Conservation (phyloP, 2,113 vertebrate genomes). For the Drymodes brunneopygia region DNA sequence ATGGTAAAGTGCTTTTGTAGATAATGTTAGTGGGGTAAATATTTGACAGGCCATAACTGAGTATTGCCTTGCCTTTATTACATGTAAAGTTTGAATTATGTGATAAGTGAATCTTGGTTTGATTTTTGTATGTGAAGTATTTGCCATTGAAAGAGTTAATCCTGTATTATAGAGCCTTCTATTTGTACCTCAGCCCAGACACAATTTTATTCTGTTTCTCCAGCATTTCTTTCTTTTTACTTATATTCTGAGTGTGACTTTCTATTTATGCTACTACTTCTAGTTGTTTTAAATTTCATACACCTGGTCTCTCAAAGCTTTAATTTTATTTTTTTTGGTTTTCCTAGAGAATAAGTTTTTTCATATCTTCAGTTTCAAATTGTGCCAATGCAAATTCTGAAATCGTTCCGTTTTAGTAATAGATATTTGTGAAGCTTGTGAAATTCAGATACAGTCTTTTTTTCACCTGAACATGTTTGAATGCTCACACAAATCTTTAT, state of each 20-base stretch:
- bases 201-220: constrained; percentile 9
- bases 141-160: constrained; percentile 73
- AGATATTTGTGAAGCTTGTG: constrained; percentile 20
- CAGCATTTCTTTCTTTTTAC: constrained; percentile 10
- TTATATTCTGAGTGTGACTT: constrained; percentile 36
- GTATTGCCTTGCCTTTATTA: constrained; percentile 87
- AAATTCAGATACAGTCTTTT: background rate
- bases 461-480: constrained; percentile 24
- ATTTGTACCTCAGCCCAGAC: constrained; percentile 68
- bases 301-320: constrained; percentile 57
- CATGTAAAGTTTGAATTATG: constrained; percentile 74
- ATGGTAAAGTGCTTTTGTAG: constrained; percentile 88
- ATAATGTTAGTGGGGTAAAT: constrained; percentile 85
- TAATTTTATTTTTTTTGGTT: constrained; percentile 41
- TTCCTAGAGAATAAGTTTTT: background rate
- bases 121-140: constrained; percentile 74
- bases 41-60: constrained; percentile 85
- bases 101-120: constrained; percentile 68
- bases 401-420: background rate
- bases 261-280: constrained; percentile 62
- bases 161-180: constrained; percentile 62
- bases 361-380: constrained; percentile 24
- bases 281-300: constrained; percentile 58
- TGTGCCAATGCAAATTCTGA: constrained; percentile 36
- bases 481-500: constrained; percentile 54